Conservation (phyloP, 2,888 invertebrate species). For the Drosophila rubida region DNA sequence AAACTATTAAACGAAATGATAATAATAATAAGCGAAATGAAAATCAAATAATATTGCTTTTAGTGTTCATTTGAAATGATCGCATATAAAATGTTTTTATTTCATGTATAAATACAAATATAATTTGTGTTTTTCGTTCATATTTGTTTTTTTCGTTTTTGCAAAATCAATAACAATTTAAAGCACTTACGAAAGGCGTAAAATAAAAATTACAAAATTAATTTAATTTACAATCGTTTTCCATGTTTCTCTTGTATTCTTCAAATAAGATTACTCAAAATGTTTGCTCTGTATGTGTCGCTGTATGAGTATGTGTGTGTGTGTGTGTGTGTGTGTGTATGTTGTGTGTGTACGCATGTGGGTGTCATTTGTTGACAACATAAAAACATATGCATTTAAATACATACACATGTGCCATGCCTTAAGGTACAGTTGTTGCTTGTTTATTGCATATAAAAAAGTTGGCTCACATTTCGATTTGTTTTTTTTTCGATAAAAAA, state of each 20-base stretch:
- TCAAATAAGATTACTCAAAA: slow-evolving; percentile 34
- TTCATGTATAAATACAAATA: slow-evolving; percentile 72
- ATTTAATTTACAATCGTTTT: slow-evolving; percentile 40
- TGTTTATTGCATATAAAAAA: slow-evolving; percentile 59
- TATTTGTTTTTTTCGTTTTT: slow-evolving; percentile 41
- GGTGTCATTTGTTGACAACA: slow-evolving; percentile 3
- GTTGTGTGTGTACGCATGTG: not conserved
- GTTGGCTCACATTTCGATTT: slow-evolving; percentile 33
- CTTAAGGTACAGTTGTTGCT: slow-evolving; percentile 52
- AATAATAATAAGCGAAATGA: slow-evolving; percentile 12
- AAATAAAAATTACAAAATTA: slow-evolving; percentile 42
- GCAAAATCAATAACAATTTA: slow-evolving; percentile 72
- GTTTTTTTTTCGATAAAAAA: not conserved
- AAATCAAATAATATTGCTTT: slow-evolving; percentile 26
- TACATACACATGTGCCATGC: slow-evolving; percentile 21
- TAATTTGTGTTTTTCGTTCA: slow-evolving; percentile 61
- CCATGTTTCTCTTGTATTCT: slow-evolving; percentile 4
- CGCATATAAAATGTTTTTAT: slow-evolving; percentile 71
- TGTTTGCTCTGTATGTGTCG: slow-evolving; percentile 39
- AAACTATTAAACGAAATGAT: not conserved
- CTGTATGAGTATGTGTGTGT: slow-evolving; percentile 13
- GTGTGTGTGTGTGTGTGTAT: slow-evolving; percentile 6
- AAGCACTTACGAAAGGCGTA: slow-evolving; percentile 68
- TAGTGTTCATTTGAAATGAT: slow-evolving; percentile 40
- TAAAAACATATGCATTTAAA: not conserved